Base-by-base conservation (phyloP, 53 echinoderm and acorn worm genomes). In the Paelopatides confundens region DNA sequence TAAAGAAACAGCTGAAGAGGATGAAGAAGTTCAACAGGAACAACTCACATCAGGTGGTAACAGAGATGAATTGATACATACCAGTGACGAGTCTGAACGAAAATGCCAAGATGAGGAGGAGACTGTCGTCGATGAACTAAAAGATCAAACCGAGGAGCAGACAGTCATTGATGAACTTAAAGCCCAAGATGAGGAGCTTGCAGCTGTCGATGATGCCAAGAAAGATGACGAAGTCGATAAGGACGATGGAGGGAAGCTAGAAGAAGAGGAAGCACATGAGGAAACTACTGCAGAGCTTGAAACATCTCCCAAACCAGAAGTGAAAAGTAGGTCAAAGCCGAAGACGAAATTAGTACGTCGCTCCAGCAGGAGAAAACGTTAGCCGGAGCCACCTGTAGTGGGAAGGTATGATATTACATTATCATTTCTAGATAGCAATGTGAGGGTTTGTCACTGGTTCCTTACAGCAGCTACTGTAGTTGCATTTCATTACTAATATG, bases 371-470 rank as follows among this genome's bases (percentile, higher is more conserved):
- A 58, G 58, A 58, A 58, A 58, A 58, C 58, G 58, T 23, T 58
- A 58, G 3, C 58, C 5, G 21, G 58, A 58, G 21, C 58, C 21
- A n/a, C 17, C 5, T 58, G 58, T 23, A 58, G 18, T 21, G 24
- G 17, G 48, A 58, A 74, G 74, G 74, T 74, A 74, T 74, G 74
- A 74, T 74, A 14, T 74, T n/a, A n/a, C n/a, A n/a, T n/a, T n/a
- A n/a, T n/a, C n/a, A n/a, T n/a, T 64, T 27, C 24, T 31, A 64
- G 17, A 29, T 64, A 27, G 3, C 27, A 64, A 15, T 29, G 28
- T 29, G n/a, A n/a, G n/a, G n/a, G n/a, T n/a, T n/a, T n/a, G n/a
- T n/a, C n/a, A n/a, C n/a, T n/a, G n/a, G n/a, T n/a, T n/a, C n/a
- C n/a, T n/a, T n/a, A n/a, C n/a, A n/a, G n/a, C n/a, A n/a, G n/a